Base-by-base conservation (phyloP, 2,797 vertebrate genomes). In the Anisognathus igniventris region DNA sequence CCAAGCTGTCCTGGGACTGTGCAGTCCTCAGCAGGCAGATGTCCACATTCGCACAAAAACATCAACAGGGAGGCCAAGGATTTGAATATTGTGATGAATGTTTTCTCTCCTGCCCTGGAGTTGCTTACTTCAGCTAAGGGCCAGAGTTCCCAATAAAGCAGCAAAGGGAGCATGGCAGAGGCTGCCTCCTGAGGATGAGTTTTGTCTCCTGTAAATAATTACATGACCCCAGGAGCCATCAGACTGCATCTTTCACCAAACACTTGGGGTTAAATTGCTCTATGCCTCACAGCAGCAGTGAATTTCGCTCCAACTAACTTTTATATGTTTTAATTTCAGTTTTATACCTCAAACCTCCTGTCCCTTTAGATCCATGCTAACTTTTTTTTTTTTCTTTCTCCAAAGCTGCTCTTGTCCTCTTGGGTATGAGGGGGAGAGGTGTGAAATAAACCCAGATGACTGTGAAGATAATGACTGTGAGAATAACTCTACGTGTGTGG, bases 401-500 rank as follows among this genome's bases (percentile, higher is more conserved):
- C 74, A 88, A 95, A 99, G 99, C 96, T 99, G 99, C 84, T 98
- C 98, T 75, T 99, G 99, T 96, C 98, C 97, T 1, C 97, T 98
- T 68, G 99, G 99, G 24, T 99, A 98, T 23, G 99, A 99, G 95
- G 99, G 99, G 44, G 98, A 98, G 53, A 98, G 97, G 31, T 99
- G 99, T 95, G 99, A 99, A 97, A 95, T 98, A 73, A 99, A 99
- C 97, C 98, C 99, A 11, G 98, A 99, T 9, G 99, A 99, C 96
- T 99, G 99, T 16, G 99, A 99, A 94, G 99, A 99, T 97, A 99
- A 99, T 3, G 99, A 99, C 97, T 99, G 99, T 6, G 99, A 99
- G 96, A 99, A 99, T 97, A 99, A 99, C 82, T 98, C 99, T 80
- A 99, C 99, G 0, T 99, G 99, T 45, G 96, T 99, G 53, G 99